phyloP scores from a whole-genome alignment of 2,113 vertebrate species.

The Lontra canadensis region DNA sequence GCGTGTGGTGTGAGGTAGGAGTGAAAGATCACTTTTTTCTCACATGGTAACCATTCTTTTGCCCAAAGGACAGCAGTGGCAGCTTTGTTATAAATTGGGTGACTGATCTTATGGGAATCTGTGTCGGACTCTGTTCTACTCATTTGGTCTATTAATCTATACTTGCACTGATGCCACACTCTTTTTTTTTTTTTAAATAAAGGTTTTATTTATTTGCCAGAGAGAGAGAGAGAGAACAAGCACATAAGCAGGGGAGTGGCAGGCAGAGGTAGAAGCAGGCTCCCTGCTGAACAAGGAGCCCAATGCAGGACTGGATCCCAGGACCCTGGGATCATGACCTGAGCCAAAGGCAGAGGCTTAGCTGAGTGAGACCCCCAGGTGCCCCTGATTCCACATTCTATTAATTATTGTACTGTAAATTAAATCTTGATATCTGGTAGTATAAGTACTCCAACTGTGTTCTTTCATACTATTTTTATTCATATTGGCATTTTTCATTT shows the following conservation, averaged over 20 bases:
- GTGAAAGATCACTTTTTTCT: not conserved
- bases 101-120: not conserved
- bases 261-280: no score
- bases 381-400: no score
- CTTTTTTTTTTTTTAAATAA: not conserved
- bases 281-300: no score
- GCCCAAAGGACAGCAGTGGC: not conserved
- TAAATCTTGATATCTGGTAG: not conserved
- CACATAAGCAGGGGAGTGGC: no score
- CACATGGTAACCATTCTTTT: not conserved
- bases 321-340: no score
- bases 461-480: constrained; percentile 23
- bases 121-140: not conserved
- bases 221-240: no score
- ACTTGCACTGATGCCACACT: not conserved
- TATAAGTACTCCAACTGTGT: not conserved
- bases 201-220: no score
- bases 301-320: no score
- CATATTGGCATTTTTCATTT: not conserved
- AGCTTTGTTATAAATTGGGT: not conserved
- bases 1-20: not conserved
- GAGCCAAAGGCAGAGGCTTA: no score
- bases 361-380: no score
- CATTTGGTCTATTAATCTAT: not conserved
- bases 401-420: not conserved